Base-by-base conservation (phyloP, 2,888 invertebrate species). In the Spodoptera exigua region DNA sequence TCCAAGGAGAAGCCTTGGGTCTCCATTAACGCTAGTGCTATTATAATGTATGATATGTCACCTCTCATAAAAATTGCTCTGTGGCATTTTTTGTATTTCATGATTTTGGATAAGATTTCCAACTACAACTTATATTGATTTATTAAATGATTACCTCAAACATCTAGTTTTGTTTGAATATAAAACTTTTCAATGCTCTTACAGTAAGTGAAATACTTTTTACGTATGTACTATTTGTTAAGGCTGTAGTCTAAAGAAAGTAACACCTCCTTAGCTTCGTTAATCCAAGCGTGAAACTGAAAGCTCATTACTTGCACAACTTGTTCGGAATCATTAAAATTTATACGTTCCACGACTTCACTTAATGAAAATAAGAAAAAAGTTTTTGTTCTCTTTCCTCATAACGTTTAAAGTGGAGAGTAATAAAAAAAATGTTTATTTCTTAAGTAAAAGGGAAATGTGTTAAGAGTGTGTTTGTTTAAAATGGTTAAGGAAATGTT, bases 251-350 rank as follows among this genome's bases (percentile, higher is more conserved):
- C 4, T 13, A 21, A 9, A 13, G 21, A 4, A 45, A 7, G 9
- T 27, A 14, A 18, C 45, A 51, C 46, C 35, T 48, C 53, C 41
- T 10, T 66, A 58, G 65, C 74, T 76, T 75, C 73, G 68, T 62
- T 55, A 65, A 62, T 71, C 60, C 43, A 69, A 67, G 76, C 64
- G 64, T 78, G 70, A 75, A 84, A 81, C 82, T 79, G 70, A 82
- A 80, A 85, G 82, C 87, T 88, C 86, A 89, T 89, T 89, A 88
- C 86, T 82, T 81, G 79, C 81, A 74, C 74, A 88, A 88, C 86
- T 89, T 87, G 85, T 81, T 83, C 70, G 81, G 81, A 89, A 89
- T 89, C 89, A 88, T 90, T 90, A 89, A 87, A 89, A 87, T 89
- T 89, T 89, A 89, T 88, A 86, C 85, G 82, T 84, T 81, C 79